Base-by-base conservation (phyloP, 1,140 invertebrate species). In the Euwallacea similis region DNA sequence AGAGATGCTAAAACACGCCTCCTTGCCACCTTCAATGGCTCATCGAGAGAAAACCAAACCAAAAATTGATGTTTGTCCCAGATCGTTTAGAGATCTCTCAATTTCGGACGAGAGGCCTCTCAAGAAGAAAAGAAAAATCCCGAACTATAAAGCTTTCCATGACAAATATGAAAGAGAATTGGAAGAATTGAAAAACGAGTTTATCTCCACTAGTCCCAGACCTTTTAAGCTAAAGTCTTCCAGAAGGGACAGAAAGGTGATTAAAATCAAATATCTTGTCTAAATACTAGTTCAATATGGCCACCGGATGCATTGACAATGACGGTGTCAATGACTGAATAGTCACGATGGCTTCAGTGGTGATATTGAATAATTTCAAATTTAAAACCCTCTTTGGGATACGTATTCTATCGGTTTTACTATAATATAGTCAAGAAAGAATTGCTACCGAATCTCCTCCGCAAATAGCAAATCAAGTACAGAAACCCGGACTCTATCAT, bases 11-110 rank as follows among this genome's bases (percentile, higher is more conserved):
- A 87, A 86, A 69, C 85, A 83, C 4, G 85, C 89, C 2, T 88
- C 86, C 9, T 82, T 89, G 60, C 90, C 90, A 8, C 89, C 89
- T 0, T 88, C 86, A 6, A 91, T 91, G 89, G 88, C 87, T 0
- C 82, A 86, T 50, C 79, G 89, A 50, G 88, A 90, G 74, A 85
- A 83, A 67, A 74, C 81, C 0, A 81, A 71, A 64, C 73, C 73
- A 33, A 80, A 78, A 62, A 69, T 74, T 11, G 72, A 76, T 47
- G 77, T 81, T 16, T 82, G 81, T 73, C 79, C 79, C 4, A 77
- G 78, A 73, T 80, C 78, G 3, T 80, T 74, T 41, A 66, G 76
- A 54, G 74, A 77, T 62, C 72, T 79, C 41, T 44, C 54, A 61
- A 65, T 44, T n/a, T 33, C 46, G 7, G 75, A 77, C 79, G 83